These are phyloP conservation scores for Zaprionus camerounensis DNA, from an alignment of 1,140 invertebrate genomes.

Conservation along the genomic window DNA sequence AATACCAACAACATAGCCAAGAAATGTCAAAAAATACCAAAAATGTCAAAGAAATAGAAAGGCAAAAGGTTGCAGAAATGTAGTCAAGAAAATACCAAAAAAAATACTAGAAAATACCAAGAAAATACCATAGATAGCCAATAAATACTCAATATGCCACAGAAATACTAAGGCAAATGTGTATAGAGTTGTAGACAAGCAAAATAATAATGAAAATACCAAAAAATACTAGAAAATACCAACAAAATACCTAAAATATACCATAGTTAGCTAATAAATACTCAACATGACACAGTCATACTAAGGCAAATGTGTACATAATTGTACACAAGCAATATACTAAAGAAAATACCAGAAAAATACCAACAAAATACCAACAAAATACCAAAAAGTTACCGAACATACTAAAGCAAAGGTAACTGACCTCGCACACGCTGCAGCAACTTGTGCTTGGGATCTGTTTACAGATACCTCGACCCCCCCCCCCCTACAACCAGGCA, in stretches of 20 bases:
- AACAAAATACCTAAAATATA: neutral
- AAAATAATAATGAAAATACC: too few relatives aligned
- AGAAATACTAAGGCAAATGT: neutral
- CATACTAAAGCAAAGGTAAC: neutral
- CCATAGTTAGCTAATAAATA: neutral
- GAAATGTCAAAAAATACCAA: neutral
- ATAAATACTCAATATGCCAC: neutral
- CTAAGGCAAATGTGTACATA: neutral
- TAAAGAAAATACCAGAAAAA: neutral
- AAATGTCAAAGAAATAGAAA: too few relatives aligned
- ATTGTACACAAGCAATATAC: neutral
- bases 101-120: neutral
- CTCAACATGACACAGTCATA: neutral
- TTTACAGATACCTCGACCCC: neutral
- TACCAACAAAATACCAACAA: neutral
- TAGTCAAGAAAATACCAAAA: too few relatives aligned
- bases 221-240: neutral
- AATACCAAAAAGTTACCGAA: neutral
- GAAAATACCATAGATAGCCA: neutral
- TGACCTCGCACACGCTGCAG: slow-evolving; percentile 19
- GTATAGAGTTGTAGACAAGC: neutral
- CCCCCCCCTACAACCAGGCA: neutral
- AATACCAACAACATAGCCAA: neutral
- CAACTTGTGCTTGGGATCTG: slow-evolving; percentile 9
- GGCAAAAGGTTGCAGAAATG: too few relatives aligned